Base-by-base conservation (phyloP, 2,797 vertebrate species). In the Syncerus caffer region DNA sequence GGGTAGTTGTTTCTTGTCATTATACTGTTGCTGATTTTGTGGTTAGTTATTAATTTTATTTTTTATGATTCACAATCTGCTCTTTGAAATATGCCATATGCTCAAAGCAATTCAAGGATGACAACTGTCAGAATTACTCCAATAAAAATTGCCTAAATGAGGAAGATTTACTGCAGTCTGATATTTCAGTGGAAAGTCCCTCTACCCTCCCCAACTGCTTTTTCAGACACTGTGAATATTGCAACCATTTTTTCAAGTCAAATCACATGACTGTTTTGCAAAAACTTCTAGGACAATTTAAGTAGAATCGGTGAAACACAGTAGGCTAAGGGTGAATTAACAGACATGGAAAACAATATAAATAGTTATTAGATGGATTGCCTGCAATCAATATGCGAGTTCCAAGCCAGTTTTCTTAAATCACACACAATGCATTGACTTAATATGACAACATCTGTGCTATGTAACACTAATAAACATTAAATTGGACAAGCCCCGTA, bases 61-160 rank as follows among this genome's bases (percentile, higher is more conserved):
- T 99, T 99, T 99, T 99, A 99, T 99, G 99, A 99, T 99, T 99
- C 99, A 99, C 99, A 99, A 99, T 99, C 99, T 99, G 99, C 98
- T 99, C 99, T 99, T 99, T 99, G 99, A 99, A 99, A 99, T 99
- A 99, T 99, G 99, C 99, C 99, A 99, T 99, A 99, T 99, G 99
- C 99, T 99, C 99, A 98, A 98, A 99, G 99, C 99, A 99, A 99
- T 99, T 99, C 99, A 99, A 99, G 99, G 99, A 99, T 99, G 99
- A 99, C 99, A 99, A 99, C 99, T 99, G 99, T 99, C 99, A 99
- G 99, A 99, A 99, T 99, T 99, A 99, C 99, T 99, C 99, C 99
- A 99, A 99, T 99, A 99, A 99, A 99, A 99, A 99, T 99, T 99
- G 99, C 99, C 99, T 99, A 99, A 99, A 99, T 99, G 99, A 99